These are phyloP conservation scores for Dryobates pubescens DNA, from an alignment of 2,797 vertebrate genomes.

Conservation along the genomic window DNA sequence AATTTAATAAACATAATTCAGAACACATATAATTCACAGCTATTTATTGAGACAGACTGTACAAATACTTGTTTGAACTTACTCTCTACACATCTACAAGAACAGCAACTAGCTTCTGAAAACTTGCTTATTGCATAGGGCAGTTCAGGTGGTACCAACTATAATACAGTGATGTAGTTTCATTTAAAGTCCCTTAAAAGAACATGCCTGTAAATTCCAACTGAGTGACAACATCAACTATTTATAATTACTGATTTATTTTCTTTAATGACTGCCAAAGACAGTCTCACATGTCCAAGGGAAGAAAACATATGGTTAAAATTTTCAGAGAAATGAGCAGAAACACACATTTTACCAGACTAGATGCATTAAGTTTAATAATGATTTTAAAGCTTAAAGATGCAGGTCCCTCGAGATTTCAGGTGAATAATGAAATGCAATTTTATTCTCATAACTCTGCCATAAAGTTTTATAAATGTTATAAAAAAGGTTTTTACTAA, in stretches of 20 bases:
- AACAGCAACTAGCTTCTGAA: background rate
- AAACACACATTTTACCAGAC: slow-evolving; percentile 60
- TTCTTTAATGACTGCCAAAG: background rate
- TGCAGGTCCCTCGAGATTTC: slow-evolving; percentile 61
- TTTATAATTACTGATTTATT: background rate
- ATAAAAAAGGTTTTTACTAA: slow-evolving; percentile 78
- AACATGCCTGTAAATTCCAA: background rate
- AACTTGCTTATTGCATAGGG: background rate
- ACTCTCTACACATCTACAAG: background rate
- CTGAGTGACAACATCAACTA: background rate
- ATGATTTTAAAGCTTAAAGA: slow-evolving; percentile 74
- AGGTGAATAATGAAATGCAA: slow-evolving; percentile 80
- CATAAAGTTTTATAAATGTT: slow-evolving; percentile 83
- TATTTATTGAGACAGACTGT: background rate
- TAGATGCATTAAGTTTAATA: slow-evolving; percentile 71
- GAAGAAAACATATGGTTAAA: slow-evolving; percentile 20
- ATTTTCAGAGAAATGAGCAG: slow-evolving; percentile 53
- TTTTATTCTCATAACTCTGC: slow-evolving; percentile 79
- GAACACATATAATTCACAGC: background rate
- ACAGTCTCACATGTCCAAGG: slow-evolving; percentile 23
- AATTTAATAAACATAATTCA: background rate
- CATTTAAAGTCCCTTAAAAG: background rate
- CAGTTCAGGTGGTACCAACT: background rate
- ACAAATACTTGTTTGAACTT: background rate
- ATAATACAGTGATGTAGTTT: background rate